Conservation (phyloP, 2,113 vertebrate genomes). For the Cercopithecus mona region DNA sequence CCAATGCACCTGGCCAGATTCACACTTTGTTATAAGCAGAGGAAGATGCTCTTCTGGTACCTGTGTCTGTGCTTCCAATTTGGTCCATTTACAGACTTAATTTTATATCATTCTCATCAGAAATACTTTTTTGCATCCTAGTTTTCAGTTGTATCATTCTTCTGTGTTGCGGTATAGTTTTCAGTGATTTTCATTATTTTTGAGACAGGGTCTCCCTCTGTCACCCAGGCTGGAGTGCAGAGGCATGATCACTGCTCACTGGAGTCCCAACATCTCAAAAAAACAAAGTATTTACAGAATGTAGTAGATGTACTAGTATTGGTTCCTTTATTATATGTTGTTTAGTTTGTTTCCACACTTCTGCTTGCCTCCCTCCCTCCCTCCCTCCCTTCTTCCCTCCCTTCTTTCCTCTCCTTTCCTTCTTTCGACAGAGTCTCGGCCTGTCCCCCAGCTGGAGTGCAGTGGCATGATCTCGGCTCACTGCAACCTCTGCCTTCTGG, state of each 20-base stretch:
- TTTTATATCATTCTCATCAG: background rate
- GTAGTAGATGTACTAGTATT: background rate
- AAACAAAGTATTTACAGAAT: background rate
- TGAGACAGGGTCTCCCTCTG: too few species aligned
- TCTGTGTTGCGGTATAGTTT: background rate
- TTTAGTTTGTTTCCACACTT: background rate
- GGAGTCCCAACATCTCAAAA: too few species aligned
- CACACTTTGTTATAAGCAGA: background rate
- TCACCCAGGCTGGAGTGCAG: too few species aligned
- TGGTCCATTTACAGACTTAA: background rate
- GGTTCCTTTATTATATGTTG: background rate
- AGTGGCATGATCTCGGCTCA: too few species aligned
- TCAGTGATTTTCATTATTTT: background rate
- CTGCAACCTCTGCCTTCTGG: too few species aligned
- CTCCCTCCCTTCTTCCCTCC: too few species aligned
- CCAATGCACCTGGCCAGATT: background rate
- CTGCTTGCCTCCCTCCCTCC: too few species aligned
- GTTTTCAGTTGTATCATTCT: background rate
- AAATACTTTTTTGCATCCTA: background rate
- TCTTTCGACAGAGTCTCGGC: too few species aligned
- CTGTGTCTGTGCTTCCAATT: background rate
- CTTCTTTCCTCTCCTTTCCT: too few species aligned
- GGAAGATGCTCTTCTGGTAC: background rate
- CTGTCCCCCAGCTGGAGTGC: too few species aligned
- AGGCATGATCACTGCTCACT: too few species aligned